A percentile compares a stretch with the other conserved stretches of the same genome.
phyloP scores from a whole-genome alignment of 2,113 vertebrate genomes.

The Vombatus ursinus region DNA sequence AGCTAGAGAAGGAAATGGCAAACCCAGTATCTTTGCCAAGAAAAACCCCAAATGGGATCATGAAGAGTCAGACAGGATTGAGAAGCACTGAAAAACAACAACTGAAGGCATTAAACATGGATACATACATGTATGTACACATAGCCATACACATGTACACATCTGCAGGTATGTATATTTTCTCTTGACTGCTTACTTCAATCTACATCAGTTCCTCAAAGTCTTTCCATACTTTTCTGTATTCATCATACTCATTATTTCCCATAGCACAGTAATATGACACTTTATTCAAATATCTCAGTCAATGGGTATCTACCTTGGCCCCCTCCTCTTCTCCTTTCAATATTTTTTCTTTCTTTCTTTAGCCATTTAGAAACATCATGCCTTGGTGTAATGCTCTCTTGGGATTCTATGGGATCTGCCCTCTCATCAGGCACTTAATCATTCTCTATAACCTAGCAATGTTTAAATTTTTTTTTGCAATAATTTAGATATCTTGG shows the following conservation, averaged over 20 bases:
- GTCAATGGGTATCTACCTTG: neutral
- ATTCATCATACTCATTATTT: neutral
- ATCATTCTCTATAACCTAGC: neutral
- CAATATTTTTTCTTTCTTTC: neutral
- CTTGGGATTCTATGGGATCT: neutral
- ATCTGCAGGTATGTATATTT: neutral
- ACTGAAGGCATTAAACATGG: neutral
- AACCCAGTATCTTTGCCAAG: neutral
- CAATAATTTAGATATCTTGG: neutral
- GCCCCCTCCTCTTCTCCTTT: neutral
- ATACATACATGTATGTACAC: neutral
- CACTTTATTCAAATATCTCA: neutral
- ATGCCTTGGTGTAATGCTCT: neutral
- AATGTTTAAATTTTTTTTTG: neutral
- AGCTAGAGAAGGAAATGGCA: neutral
- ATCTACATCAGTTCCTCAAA: neutral
- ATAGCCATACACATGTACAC: neutral
- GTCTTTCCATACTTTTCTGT: neutral
- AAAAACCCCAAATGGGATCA: neutral
- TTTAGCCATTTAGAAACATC: neutral
- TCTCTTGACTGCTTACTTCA: neutral
- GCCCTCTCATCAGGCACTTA: neutral
- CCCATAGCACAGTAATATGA: neutral
- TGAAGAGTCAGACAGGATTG: neutral
- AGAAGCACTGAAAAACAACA: neutral